Base-by-base conservation (phyloP, 2,113 vertebrate genomes). In the Leucoraja erinaceus region DNA sequence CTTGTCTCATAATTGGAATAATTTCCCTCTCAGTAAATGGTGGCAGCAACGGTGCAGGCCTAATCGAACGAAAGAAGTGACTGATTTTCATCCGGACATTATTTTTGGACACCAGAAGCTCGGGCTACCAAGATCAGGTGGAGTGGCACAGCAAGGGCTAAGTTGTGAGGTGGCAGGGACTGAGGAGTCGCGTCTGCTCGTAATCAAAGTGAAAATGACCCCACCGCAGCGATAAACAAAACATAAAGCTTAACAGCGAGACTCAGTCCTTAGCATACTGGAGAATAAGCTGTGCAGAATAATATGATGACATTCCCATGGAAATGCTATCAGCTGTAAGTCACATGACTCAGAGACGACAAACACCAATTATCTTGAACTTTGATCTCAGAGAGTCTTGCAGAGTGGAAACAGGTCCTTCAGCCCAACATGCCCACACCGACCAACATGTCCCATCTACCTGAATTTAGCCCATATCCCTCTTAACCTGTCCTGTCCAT, bases 41-140 rank as follows among this genome's bases (percentile, higher is more conserved):
- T 38, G 54, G 90, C 66, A 90, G 66, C 12, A 38, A 28, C 20
- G 70, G n/a, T 47, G 88, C 16, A 12, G 72, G 68, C 31, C 86
- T 20, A 33, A 90, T 90, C 61, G 20, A 91, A 72, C 54, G 66
- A 54, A 91, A 28, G 38, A 54, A 91, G 72, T 91, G 88, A 91
- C 66, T 25, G 31, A 31, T n/a, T 31, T 31, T 31, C 66, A 12
- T 91, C 14, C 63, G 22, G 90, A 61, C 31, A 18, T 31, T 38
- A 33, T 18, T 61, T 90, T 47, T 33, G 47, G 28, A 38, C 14
- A 66, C 7, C 59, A 90, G 54, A 84, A 61, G 25, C 84, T 90
- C 59, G 66, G 47, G 68, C 22, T 91, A 68, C 33, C 68, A 91
- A 72, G 12, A 54, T 38, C 22, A 12, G 90, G 90, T 91, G 54